Evolutionary conservation across 1,140 invertebrate genomes (phyloP).

Genomic region (Bactericera cockerelli): DNA sequence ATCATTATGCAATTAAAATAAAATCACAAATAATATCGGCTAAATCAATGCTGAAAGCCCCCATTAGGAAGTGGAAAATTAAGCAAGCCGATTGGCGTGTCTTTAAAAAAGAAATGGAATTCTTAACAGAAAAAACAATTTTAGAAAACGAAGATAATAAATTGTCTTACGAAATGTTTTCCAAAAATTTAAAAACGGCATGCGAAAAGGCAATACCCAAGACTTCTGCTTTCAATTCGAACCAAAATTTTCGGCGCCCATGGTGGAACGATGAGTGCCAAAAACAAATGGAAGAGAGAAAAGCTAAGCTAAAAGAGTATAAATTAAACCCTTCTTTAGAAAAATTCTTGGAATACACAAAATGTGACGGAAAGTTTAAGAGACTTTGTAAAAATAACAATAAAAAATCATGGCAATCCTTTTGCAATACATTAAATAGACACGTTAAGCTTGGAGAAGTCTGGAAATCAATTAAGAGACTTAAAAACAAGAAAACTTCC

Average conservation of each 20-base stretch:
- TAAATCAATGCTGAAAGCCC: neutral
- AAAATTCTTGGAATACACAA: neutral
- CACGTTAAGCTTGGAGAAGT: neutral
- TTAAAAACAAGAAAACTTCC: neutral
- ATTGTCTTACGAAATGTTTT: neutral
- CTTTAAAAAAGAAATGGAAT: neutral
- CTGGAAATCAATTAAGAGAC: no score
- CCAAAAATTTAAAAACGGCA: neutral
- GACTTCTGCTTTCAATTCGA: neutral
- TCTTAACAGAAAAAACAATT: neutral
- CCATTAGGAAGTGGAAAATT: neutral
- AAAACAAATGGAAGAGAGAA: neutral
- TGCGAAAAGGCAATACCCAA: neutral
- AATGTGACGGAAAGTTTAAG: neutral
- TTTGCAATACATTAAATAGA: neutral
- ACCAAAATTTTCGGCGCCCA: neutral
- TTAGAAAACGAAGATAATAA: neutral
- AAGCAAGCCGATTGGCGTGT: neutral
- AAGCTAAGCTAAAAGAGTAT: neutral
- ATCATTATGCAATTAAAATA: neutral
- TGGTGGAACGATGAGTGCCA: neutral
- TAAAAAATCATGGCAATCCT: neutral
- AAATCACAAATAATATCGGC: neutral
- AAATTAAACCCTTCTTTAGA: neutral
- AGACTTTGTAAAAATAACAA: neutral